Evolutionary conservation across 1,140 invertebrate genomes (phyloP), one percentile per base, ranked within the genome.

Genomic region (Paralvinella palmiformis): DNA sequence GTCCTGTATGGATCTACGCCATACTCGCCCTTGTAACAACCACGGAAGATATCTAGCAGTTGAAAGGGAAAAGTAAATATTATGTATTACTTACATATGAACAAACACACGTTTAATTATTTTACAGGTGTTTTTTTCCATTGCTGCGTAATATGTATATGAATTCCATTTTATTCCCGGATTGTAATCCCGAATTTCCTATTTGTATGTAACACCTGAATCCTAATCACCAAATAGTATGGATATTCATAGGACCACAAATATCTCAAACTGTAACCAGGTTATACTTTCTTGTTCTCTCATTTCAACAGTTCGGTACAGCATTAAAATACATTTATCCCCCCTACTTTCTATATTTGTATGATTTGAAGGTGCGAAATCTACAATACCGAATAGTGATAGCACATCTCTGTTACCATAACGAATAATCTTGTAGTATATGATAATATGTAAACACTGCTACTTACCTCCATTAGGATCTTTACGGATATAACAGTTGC

Each of bases 21-120:
- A 36, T 63, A 63, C 33, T 63, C 62, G 35, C 62, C 62, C 50
- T 63, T 55, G 62, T 57, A 63, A 22, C 62, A 63, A 6, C 62
- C 62, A 7, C 62, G 62, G 50, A 63, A 63, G 15, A 63, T 44
- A 36, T 63, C 62, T 63, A 36, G n/a, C n/a, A n/a, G n/a, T n/a
- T 24, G 27, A 44, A 7, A 24, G n/a, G n/a, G 27, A 41, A 41
- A n/a, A 41, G 7, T 10, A 10, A 10, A 41, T n/a, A 41, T n/a
- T 10, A 41, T n/a, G 7, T 10, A n/a, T 41, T 41, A 41, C 7
- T 41, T 41, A 41, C n/a, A 10, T 7, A 10, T 10, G 37, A 41
- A 41, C n/a, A 32, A 32, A 57, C 27, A 31, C 29, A 33, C 24
- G 27, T 6, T n/a, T 2, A 27, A 52, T 27, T 13, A 27, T 10